phyloP scores from a whole-genome alignment of 1,140 invertebrate species.

The Rhyzopertha dominica region DNA sequence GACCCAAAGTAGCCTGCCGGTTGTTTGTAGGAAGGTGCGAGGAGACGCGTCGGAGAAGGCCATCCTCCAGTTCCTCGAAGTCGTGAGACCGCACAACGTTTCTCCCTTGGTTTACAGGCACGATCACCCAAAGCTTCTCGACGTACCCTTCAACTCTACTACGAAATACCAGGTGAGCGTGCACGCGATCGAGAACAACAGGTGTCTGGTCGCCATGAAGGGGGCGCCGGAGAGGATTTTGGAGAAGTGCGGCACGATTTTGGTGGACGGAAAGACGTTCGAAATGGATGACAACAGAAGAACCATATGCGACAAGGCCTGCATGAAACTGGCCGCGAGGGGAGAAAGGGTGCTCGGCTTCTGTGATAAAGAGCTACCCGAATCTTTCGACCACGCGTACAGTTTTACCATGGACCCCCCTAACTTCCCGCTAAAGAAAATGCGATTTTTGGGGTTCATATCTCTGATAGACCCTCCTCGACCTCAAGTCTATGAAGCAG shows the following conservation, averaged over 20 bases:
- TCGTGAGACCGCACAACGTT: constrained; percentile 59
- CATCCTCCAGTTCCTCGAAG: constrained; percentile 72
- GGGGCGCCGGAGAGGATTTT: constrained; percentile 88
- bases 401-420: constrained; percentile 59
- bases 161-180: constrained; percentile 47
- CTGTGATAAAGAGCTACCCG: constrained; percentile 60
- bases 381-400: constrained; percentile 49
- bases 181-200: constrained; percentile 29
- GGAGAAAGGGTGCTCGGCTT: constrained; percentile 84
- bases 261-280: constrained; percentile 60
- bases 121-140: constrained; percentile 66
- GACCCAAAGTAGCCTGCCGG: constrained; percentile 54
- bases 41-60: constrained; percentile 81
- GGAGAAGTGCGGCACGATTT: constrained; percentile 68
- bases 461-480: constrained; percentile 78
- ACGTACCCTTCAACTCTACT: constrained; percentile 76
- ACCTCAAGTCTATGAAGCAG: constrained; percentile 67
- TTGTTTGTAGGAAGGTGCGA: constrained; percentile 56
- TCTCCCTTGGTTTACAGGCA: constrained; percentile 50
- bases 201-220: constrained; percentile 73
- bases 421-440: constrained; percentile 66
- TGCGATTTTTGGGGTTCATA: constrained; percentile 72
- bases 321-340: constrained; percentile 74
- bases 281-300: constrained; percentile 54
- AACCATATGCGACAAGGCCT: constrained; percentile 53